These are phyloP conservation scores for Trichonephila inaurata DNA, from an alignment of 1,140 invertebrate genomes.

Conservation along the genomic window DNA sequence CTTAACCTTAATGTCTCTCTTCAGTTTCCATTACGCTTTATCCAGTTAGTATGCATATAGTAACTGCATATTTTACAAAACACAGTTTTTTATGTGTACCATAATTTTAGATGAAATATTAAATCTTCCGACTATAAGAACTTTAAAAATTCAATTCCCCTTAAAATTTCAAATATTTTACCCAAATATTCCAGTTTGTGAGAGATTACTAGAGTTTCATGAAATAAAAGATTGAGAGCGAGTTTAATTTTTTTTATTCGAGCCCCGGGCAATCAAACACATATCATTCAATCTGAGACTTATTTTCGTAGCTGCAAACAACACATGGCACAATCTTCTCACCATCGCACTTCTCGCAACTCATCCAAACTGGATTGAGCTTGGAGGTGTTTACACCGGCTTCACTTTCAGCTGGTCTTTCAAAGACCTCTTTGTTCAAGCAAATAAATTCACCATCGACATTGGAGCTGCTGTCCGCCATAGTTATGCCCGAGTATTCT, in stretches of 20 bases:
- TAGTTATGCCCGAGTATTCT: conserved; percentile 46
- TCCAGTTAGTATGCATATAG: too few relatives aligned
- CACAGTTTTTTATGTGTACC: too few relatives aligned
- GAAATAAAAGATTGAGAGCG: too few relatives aligned
- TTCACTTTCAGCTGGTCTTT: background rate
- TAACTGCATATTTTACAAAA: too few relatives aligned
- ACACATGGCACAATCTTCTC: conserved; percentile 66
- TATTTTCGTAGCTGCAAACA: conserved; percentile 65
- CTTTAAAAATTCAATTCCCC: too few relatives aligned
- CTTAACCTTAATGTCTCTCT: too few relatives aligned
- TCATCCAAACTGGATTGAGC: conserved; percentile 72
- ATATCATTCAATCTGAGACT: background rate
- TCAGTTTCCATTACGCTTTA: too few relatives aligned
- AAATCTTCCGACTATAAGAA: too few relatives aligned
- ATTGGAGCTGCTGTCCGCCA: conserved; percentile 62
- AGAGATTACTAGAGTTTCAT: too few relatives aligned
- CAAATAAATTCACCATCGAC: conserved; percentile 66
- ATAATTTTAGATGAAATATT: too few relatives aligned
- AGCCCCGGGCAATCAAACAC: background rate
- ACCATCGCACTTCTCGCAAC: conserved; percentile 33
- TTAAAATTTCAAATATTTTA: too few relatives aligned
- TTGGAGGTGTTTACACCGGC: background rate
- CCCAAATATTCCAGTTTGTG: too few relatives aligned
- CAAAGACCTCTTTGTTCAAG: conserved; percentile 61
- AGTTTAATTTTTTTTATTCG: background rate